Evolutionary conservation across 37 sponge, comb jelly and placozoan species (phyloP).

Genomic region (Dysidea cf. avara): DNA sequence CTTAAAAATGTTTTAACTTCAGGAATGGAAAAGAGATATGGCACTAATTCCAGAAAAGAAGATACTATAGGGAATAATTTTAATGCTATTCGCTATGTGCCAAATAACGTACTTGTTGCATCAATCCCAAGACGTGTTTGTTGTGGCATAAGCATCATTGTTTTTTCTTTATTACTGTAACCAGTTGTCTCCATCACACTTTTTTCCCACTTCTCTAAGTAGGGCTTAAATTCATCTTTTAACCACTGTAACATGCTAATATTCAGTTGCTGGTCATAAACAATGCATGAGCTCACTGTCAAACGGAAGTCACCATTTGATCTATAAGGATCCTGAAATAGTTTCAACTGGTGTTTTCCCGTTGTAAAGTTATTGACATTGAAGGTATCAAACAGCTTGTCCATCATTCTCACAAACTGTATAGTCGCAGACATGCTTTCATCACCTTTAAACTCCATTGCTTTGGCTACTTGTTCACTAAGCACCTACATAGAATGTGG

Average conservation of each 20-base stretch:
- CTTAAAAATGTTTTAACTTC: conserved; percentile 25
- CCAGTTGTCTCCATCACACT: background rate
- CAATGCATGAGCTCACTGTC: too few species aligned
- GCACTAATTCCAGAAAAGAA: conserved; percentile 16
- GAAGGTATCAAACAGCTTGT: too few species aligned
- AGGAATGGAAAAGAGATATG: conserved; percentile 15
- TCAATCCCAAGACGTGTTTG: conserved; percentile 32
- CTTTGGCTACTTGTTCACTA: too few species aligned
- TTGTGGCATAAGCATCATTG: conserved; percentile 27
- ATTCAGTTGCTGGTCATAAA: too few species aligned
- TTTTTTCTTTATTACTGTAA: conserved; percentile 1
- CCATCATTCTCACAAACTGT: too few species aligned
- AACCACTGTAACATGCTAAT: conserved; percentile 32
- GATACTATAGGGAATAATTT: conserved; percentile 5
- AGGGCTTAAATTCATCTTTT: conserved; percentile 36
- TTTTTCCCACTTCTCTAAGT: conserved; percentile 39
- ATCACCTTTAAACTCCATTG: too few species aligned
- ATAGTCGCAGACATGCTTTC: too few species aligned
- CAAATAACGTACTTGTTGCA: conserved; percentile 26
- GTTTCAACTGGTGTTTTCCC: too few species aligned
- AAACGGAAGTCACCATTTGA: too few species aligned
- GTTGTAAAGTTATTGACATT: too few species aligned
- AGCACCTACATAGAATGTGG: too few species aligned
- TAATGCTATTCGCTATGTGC: background rate
- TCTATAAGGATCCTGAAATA: too few species aligned